phyloP scores from a whole-genome alignment of 1,140 invertebrate genomes.

The Dermatophagoides farinae region DNA sequence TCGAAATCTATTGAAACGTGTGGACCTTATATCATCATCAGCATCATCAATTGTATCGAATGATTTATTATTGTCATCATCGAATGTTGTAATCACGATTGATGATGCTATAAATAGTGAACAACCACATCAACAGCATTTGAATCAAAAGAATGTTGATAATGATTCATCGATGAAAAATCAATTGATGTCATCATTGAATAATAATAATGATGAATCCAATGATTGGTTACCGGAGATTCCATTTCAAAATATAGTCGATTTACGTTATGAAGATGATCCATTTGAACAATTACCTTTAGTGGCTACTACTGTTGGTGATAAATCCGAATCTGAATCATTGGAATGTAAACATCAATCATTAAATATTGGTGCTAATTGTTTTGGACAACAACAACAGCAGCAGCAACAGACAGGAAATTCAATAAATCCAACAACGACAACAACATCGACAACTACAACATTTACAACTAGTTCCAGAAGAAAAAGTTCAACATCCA shows the following conservation, averaged over 20 bases:
- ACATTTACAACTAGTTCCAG: neutral
- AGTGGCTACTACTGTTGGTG: neutral
- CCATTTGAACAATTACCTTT: too few species aligned
- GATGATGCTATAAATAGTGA: neutral
- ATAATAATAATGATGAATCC: conserved; percentile 38
- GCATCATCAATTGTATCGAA: too few species aligned
- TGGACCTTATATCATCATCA: too few species aligned
- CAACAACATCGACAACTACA: conserved; percentile 8
- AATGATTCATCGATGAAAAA: conserved; percentile 29
- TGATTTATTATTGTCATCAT: neutral
- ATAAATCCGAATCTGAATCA: neutral
- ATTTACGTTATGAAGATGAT: too few species aligned
- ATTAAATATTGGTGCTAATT: neutral
- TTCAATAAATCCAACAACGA: too few species aligned
- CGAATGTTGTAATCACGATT: neutral
- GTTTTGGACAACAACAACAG: neutral
- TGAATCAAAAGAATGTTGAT: neutral
- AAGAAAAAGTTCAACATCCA: too few species aligned
- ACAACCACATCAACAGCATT: neutral
- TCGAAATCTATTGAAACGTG: too few species aligned
- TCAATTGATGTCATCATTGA: too few species aligned
- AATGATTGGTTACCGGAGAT: conserved; percentile 73
- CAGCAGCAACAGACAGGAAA: too few species aligned
- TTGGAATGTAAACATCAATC: too few species aligned
- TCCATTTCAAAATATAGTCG: conserved; percentile 58